Evolutionary conservation across 2,797 vertebrate species (phyloP).

Genomic region (Pampus argenteus): DNA sequence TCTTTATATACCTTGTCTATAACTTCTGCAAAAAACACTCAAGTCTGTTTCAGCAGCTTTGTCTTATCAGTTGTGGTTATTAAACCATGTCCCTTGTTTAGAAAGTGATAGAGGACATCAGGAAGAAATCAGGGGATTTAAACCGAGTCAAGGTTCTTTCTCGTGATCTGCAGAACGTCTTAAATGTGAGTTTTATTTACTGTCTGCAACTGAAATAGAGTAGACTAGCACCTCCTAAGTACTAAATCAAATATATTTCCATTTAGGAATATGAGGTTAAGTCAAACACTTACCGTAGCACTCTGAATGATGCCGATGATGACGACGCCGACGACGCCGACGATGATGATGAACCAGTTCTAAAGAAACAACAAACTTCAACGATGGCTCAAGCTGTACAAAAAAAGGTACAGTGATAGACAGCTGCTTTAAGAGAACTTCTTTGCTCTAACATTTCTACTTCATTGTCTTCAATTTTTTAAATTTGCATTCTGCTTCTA

Average conservation of each 20-base stretch:
- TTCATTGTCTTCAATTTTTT: neutral
- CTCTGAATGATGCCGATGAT: constrained; percentile 77
- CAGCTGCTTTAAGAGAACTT: neutral
- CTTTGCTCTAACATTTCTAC: neutral
- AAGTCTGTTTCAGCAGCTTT: neutral
- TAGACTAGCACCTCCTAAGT: neutral
- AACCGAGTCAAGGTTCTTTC: constrained; percentile 80
- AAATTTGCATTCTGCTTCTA: constrained; percentile 13
- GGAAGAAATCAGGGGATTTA: constrained; percentile 87
- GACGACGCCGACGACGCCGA: constrained; percentile 51
- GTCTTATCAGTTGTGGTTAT: neutral
- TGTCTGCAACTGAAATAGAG: neutral
- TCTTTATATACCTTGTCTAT: neutral
- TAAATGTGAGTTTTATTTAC: constrained; percentile 81
- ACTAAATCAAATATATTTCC: constrained; percentile 11
- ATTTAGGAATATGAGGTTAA: constrained; percentile 90
- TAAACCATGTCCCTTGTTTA: constrained; percentile 47
- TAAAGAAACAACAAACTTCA: constrained; percentile 76
- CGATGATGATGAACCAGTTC: constrained; percentile 66
- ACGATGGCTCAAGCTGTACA: constrained; percentile 88
- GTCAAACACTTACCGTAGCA: constrained; percentile 86
- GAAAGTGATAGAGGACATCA: constrained; percentile 90
- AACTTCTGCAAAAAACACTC: neutral
- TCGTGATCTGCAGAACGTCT: constrained; percentile 85
- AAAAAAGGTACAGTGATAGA: constrained; percentile 83